Evolutionary conservation across 37 sponge, comb jelly and placozoan species (phyloP), one percentile per base, ranked within the genome.

Genomic region (Sycon ciliatum): DNA sequence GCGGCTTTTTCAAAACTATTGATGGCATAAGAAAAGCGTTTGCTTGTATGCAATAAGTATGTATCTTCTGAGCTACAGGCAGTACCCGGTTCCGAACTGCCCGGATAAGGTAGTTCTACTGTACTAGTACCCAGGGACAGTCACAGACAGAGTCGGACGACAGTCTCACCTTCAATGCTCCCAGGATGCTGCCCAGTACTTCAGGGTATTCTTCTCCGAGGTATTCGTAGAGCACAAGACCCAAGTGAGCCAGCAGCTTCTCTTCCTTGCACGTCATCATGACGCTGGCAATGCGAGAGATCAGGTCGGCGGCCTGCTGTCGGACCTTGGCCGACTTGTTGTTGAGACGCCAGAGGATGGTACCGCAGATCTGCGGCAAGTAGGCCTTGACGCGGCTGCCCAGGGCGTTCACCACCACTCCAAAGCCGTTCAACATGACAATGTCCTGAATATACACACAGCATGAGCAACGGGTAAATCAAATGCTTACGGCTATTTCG

Each of bases 171-270:
- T 95, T 95, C 20, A 95, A 82, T 40, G 86, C 97, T 22, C 84
- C 97, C 5, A 95, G 84, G 22, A 95, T 95, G 71, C 92, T 91
- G 3, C 97, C 97, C 71, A 95, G 77, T 18, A 95, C 97, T 58
- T 95, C 97, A 1, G 97, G 97, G 60, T 95, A 95, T 71, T 95
- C 97, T 39, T 95, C 97, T 16, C 97, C 97, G 0, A 95, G 92
- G 42, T 95, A 95, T 73, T 95, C 97, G 63, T 95, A 95, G 55
- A 95, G 75, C 0, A 95, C 92, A 4, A 95, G 88, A 33, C 97
- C 97, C 65, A 95, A 78, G 71, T 95, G 97, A 46, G 89, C 81
- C 13, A 95, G 75, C 37, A 95, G 86, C 60, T 95, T 91, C 76
- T 95, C 97, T 83, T 91, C 88, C 26, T 81, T 84, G 78, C 95